Percentiles rank a stretch among this genome's conserved stretches.
Conservation (phyloP, 1,140 invertebrate genomes). For the Drosophila baimaii region DNA sequence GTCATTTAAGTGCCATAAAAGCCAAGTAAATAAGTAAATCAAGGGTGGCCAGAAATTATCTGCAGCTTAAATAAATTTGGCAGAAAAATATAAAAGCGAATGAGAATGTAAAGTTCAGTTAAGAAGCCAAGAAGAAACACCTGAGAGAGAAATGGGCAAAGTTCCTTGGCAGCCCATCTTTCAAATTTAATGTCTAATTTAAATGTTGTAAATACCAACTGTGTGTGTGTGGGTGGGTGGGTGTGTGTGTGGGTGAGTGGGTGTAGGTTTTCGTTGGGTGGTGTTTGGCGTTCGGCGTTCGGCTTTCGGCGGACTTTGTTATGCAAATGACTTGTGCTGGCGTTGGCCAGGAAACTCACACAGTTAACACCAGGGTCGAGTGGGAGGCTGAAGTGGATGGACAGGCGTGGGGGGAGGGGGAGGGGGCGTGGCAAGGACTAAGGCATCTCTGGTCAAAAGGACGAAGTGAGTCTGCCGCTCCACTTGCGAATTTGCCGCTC, state of each 20-base stretch:
- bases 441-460: constrained; percentile 63
- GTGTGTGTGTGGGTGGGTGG: constrained; percentile 17
- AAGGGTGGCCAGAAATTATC: constrained; percentile 66
- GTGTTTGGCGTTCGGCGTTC: constrained; percentile 18
- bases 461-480: constrained; percentile 43
- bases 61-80: constrained; percentile 74
- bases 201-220: constrained; percentile 79
- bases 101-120: constrained; percentile 15
- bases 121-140: constrained; percentile 52
- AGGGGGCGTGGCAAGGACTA: constrained; percentile 5
- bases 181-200: constrained; percentile 83
- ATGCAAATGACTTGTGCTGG: constrained; percentile 74
- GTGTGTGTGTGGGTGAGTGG: neutral
- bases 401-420: neutral
- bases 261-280: constrained; percentile 7
- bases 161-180: constrained; percentile 77
- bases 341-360: constrained; percentile 65
- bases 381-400: constrained; percentile 13
- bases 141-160: constrained; percentile 57
- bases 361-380: constrained; percentile 70
- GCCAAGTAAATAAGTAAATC: constrained; percentile 81
- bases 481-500: constrained; percentile 64
- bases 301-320: constrained; percentile 69
- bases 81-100: constrained; percentile 44
- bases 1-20: constrained; percentile 77